Percentiles rank a stretch among this genome's conserved stretches.
These are phyloP conservation scores for Drosophila silvestris DNA, from an alignment of 2,888 invertebrate genomes.

Conservation along the genomic window DNA sequence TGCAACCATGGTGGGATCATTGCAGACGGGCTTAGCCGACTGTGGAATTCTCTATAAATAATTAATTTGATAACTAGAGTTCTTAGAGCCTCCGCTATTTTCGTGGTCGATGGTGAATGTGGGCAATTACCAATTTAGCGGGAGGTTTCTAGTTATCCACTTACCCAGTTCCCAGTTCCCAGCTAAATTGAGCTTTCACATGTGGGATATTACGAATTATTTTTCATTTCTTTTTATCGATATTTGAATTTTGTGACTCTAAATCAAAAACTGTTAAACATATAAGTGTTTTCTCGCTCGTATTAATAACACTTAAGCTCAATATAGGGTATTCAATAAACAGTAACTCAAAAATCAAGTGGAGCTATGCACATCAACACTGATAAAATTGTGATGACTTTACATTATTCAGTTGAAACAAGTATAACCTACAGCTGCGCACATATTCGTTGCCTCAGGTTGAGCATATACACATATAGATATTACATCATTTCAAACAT, in stretches of 20 bases:
- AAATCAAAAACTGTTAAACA: background rate
- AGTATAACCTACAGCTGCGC: background rate
- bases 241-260: background rate
- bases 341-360: background rate
- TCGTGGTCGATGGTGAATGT: background rate
- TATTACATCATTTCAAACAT: background rate
- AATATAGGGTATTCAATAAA: background rate
- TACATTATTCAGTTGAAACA: background rate
- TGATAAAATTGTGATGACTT: background rate
- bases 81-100: background rate
- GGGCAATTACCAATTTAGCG: no score
- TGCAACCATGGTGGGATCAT: no score
- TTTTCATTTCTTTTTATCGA: background rate
- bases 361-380: background rate
- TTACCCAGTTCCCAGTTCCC: no score
- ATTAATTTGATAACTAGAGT: background rate
- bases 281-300: background rate
- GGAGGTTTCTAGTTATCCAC: no score
- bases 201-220: background rate
- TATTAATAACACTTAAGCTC: background rate
- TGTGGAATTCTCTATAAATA: no score
- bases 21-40: no score
- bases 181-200: no score
- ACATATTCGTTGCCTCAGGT: no score
- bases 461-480: no score